Evolutionary conservation across 2,888 invertebrate genomes (phyloP), one percentile per base, ranked within the genome.

Genomic region (Carabus problematicus): DNA sequence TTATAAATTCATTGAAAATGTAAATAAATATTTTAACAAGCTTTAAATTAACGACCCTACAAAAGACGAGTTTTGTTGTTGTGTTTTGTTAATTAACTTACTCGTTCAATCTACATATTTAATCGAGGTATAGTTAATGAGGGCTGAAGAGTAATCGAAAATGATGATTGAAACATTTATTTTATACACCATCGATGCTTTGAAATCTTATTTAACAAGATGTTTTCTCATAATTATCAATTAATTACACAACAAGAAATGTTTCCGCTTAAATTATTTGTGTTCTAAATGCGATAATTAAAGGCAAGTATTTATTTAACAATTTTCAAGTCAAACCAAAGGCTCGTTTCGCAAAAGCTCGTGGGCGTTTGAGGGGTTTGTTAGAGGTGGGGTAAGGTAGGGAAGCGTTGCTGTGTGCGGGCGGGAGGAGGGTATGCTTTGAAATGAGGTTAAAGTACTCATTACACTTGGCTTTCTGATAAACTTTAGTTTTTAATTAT

Each of bases 401-500:
- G n/a, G 52, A 19, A 8, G 49, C 49, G 3, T n/a, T 3, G 1
- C 42, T 8, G 8, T 8, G 64, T 55, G 52, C 42, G 45, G 45
- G 7, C 11, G 11, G 56, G 45, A n/a, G 56, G 58, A 43, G 29
- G 18, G n/a, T 18, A 45, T n/a, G 29, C 47, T 66, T 67, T 41
- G 54, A 67, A 67, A 60, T 67, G 67, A 60, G 60, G 67, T 60
- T 67, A 67, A 49, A 59, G 59, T 39, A 41, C 60, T 60, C 67
- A 67, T 67, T 66, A 66, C 66, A 66, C 56, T 45, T 18, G 14
- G 11, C 12, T 45, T 45, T 52, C 54, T 56, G 55, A 64, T 56
- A 66, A 75, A 75, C 73, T 76, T 74, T 72, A 75, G 75, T 75
- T 76, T 75, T 76, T 77, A 76, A 77, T 76, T 75, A 75, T 75